Evolutionary conservation across 2,113 vertebrate species (phyloP), one percentile per base, ranked within the genome.

Genomic region (Chionomys nivalis): DNA sequence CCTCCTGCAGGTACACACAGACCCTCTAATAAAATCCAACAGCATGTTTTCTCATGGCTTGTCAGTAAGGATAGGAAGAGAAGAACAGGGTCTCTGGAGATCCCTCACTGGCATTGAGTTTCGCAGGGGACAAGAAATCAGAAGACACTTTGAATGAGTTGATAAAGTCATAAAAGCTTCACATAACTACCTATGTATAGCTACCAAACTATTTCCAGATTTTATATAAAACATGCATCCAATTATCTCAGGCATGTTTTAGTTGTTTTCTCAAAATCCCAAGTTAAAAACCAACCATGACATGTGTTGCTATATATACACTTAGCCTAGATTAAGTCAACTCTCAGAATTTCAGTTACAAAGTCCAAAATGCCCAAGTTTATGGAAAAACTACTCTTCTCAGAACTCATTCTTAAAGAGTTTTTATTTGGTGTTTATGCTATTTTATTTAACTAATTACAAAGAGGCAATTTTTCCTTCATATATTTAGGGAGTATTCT

Each of bases 181-280:
- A 70, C 16, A 16, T 77, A 73, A 78, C 3, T 89, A 39, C 31
- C 13, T 63, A 79, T 52, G 65, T 39, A 44, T 17, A 39, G 23
- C 90, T 66, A 63, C 26, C 33, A 95, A 89, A 93, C 23, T 66
- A 81, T 66, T 86, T 92, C 89, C 26, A 70, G 47, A n/a, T 73
- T 70, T 90, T 58, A 73, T 73, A 33, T 89, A 58, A 90, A 85
- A 13, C 26, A 1, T 61, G 26, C 5, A 47, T 39, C 72, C 55
- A 72, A 76, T 66, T 70, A 89, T 33, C 49, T 19, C 55, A 91
- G 94, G 61, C 6, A 90, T 36, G 21, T 3, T 72, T 94, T 12
- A 88, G 58, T 28, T 81, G 3, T 77, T 90, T 86, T 88, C 81
- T 87, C 79, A 42, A 95, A 93, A 44, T 75, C 39, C 49, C 12